Base-by-base conservation (phyloP, 2,113 vertebrate genomes). In the Apistogramma diplotaenia region DNA sequence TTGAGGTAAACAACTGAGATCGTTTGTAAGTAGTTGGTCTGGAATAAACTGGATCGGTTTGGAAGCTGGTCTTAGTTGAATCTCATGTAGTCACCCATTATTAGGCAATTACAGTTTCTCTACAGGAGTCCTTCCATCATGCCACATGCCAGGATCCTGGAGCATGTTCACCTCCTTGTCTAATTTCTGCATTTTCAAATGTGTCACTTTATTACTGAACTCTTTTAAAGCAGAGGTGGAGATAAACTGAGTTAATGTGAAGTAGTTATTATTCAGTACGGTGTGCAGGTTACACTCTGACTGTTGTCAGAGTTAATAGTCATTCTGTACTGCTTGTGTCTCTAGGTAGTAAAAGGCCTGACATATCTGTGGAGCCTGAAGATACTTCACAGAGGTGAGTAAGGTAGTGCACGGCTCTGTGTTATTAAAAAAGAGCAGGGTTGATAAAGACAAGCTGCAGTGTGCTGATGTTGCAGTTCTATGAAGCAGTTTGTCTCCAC, bases 351-450 rank as follows among this genome's bases (percentile, higher is more conserved):
- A 78, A 98, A 99, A 95, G 98, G 98, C 78, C 96, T 99, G 86
- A 99, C 97, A 1, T 99, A 99, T 94, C 94, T 99, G 86, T 99
- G 98, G 98, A 99, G 97, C 76, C 93, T 99, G 79, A 99, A 99
- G 96, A 99, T 99, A 94, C 96, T 99, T 84, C 98, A 99, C 89
- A 95, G 98, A 96, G 98, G 98, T 99, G 95, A 89, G 88, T 89
- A 76, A 84, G 55, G 54, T 23, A 35, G 56, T 53, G 58, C 10
- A 8, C 7, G 3, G 54, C 59, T 76, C 27, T 33, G 60, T 83
- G 55, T 90, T 91, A 88, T 83, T 85, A 85, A 85, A 75, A 86
- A 76, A 74, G 58, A 79, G 76, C 76, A 79, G 76, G 83, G 78
- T 89, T 89, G 81, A 89, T 91, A 81, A 89, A 90, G 87, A 89